Conservation (phyloP, 1,140 invertebrate genomes). For the Oncopodura yosiiana region DNA sequence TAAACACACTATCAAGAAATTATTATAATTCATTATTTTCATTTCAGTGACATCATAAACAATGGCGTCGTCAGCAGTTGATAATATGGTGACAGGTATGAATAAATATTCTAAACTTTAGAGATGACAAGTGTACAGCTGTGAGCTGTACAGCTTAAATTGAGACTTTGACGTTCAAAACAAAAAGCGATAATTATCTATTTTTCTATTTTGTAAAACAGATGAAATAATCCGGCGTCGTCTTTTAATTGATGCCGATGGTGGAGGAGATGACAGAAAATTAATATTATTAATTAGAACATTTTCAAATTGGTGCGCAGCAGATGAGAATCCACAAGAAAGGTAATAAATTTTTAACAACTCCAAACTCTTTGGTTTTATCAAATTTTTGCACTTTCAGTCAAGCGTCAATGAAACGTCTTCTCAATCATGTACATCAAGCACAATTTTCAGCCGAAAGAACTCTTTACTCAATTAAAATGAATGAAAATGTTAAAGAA, state of each 20-base stretch:
- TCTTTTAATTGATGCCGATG: slow-evolving; percentile 88
- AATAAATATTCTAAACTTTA: no score
- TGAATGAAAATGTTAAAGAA: slow-evolving; percentile 71
- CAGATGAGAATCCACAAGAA: slow-evolving; percentile 59
- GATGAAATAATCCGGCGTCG: slow-evolving; percentile 86
- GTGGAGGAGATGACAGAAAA: slow-evolving; percentile 83
- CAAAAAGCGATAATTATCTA: no score
- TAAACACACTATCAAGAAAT: no score
- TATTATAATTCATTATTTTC: no score
- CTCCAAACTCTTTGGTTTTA: not conserved
- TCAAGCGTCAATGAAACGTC: slow-evolving; percentile 55
- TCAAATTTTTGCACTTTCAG: slow-evolving; percentile 32
- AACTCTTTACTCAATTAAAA: slow-evolving; percentile 63
- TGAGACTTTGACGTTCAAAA: no score
- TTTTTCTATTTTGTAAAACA: slow-evolving; percentile 43
- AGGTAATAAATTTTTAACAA: slow-evolving; percentile 48
- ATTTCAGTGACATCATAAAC: no score
- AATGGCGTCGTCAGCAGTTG: no score
- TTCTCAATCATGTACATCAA: slow-evolving; percentile 69
- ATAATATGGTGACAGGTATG: no score
- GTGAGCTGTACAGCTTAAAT: no score
- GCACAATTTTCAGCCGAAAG: slow-evolving; percentile 82
- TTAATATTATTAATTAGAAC: slow-evolving; percentile 76
- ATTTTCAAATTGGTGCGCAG: slow-evolving; percentile 73
- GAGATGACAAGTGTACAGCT: no score